Conservation (phyloP, 2,113 vertebrate species). For the Fulica atra region DNA sequence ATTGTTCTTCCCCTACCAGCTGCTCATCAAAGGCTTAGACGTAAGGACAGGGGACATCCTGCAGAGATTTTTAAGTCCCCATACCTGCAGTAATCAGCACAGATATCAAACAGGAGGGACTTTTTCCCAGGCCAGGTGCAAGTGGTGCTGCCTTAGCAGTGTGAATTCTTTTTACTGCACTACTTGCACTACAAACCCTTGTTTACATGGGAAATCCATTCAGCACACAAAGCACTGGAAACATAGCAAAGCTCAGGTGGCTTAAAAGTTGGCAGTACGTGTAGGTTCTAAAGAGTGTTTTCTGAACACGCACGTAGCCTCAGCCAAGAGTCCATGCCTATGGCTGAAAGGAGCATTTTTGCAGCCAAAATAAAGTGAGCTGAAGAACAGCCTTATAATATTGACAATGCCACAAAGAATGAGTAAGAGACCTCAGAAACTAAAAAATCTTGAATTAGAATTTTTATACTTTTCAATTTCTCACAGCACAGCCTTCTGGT, state of each 20-base stretch:
- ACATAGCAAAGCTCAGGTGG: neutral
- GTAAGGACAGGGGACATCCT: neutral
- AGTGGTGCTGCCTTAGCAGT: neutral
- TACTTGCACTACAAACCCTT: neutral
- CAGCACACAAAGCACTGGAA: neutral
- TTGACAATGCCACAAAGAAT: neutral
- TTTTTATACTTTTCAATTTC: neutral
- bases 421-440: neutral
- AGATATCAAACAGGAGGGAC: neutral
- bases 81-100: neutral
- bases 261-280: neutral
- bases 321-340: neutral
- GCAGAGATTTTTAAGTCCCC: neutral
- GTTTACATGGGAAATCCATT: neutral
- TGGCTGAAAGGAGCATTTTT: neutral
- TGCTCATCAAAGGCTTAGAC: neutral
- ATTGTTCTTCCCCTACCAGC: neutral
- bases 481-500: neutral
- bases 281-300: neutral
- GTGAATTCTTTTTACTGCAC: neutral
- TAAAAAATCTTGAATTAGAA: neutral
- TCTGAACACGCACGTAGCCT: neutral
- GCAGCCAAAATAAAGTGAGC: neutral
- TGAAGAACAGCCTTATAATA: neutral
- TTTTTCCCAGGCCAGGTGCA: neutral